These are phyloP conservation scores for Psylliodes chrysocephalus DNA, from an alignment of 2,888 invertebrate genomes.

Conservation along the genomic window DNA sequence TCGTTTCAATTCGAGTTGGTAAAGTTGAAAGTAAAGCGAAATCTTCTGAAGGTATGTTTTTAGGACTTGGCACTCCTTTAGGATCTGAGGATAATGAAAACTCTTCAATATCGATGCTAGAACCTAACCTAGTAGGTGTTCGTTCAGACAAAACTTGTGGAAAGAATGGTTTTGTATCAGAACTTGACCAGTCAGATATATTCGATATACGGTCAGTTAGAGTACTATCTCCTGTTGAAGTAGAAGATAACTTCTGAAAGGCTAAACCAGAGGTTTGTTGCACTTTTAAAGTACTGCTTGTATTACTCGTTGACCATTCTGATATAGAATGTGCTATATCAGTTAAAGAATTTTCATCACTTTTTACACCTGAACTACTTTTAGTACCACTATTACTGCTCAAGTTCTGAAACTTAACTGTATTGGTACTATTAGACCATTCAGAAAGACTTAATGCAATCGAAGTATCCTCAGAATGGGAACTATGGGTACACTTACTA, in stretches of 20 bases:
- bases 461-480: constrained; percentile 88
- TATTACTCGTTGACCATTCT: constrained; percentile 83
- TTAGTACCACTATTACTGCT: constrained; percentile 72
- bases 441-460: constrained; percentile 87
- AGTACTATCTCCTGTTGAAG: constrained; percentile 60
- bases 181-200: constrained; percentile 84
- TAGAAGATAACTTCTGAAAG: constrained; percentile 62
- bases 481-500: constrained; percentile 84
- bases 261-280: constrained; percentile 56
- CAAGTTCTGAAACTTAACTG: constrained; percentile 82
- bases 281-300: constrained; percentile 78
- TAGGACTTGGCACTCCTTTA: constrained; percentile 57
- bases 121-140: constrained; percentile 56
- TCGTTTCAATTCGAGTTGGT: constrained; percentile 47
- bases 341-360: constrained; percentile 80
- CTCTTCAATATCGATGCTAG: constrained; percentile 59
- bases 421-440: constrained; percentile 89
- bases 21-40: constrained; percentile 52
- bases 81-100: constrained; percentile 52
- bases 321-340: constrained; percentile 83
- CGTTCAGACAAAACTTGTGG: constrained; percentile 45
- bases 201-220: constrained; percentile 78
- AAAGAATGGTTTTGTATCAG: constrained; percentile 72
- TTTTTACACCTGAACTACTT: constrained; percentile 74
- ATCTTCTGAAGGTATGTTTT: constrained; percentile 62